Evolutionary conservation across 2,113 vertebrate species (phyloP), one percentile per base, ranked within the genome.

Genomic region (Addax nasomaculatus): DNA sequence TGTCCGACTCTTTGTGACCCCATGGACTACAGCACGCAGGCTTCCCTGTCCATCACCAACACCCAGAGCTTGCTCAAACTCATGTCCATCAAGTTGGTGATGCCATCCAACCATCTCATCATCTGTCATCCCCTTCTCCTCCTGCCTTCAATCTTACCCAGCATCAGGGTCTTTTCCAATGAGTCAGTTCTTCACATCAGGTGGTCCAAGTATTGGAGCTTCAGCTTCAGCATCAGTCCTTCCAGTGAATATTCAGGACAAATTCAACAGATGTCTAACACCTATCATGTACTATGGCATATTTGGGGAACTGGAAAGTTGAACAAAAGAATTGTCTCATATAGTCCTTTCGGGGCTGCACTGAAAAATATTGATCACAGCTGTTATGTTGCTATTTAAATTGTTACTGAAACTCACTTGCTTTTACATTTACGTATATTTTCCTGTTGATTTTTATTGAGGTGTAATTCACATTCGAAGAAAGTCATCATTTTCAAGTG

Each of bases 1-100:
- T 36, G 19, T 36, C n/a, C 1, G 4, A 11, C 64, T 36, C 64
- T 36, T 36, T 36, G 64, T 0, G 0, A 70, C n/a, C 64, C 64
- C n/a, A 36, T 6, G n/a, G 64, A 12, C 16, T 12, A 10, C 9
- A 70, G 64, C 17, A 36, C 0, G 0, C n/a, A 36, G 17, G 64
- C 64, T 21, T 70, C 17, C n/a, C 67, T 39, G n/a, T 70, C 67
- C n/a, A 39, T 39, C 5, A 23, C 10, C 19, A 70, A 3, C n/a
- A 23, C 19, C n/a, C 5, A 23, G 67, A 70, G 67, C 67, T 39
- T 70, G n/a, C n/a, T 70, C 19, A 2, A 23, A 70, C n/a, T 70
- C n/a, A 70, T 23, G 67, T 70, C n/a, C n/a, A 70, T 70, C 19
- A 39, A 23, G 19, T 70, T 70, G 67, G n/a, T 39, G 67, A 70